These are phyloP conservation scores for Lagopus leucura DNA, from an alignment of 2,113 vertebrate species.

Conservation along the genomic window DNA sequence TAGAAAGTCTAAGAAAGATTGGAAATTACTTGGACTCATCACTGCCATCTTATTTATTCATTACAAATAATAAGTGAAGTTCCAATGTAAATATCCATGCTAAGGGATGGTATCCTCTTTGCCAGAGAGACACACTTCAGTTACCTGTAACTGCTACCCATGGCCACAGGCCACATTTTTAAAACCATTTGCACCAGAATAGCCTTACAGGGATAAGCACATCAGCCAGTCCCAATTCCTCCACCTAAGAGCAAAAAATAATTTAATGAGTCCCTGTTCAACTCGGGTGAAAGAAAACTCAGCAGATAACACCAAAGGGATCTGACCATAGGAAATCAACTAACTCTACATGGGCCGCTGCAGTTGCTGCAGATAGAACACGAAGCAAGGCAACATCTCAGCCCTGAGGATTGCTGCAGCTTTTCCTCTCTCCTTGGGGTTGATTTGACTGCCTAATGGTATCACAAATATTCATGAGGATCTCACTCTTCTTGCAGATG, in stretches of 20 bases:
- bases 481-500: neutral
- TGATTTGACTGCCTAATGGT: constrained; percentile 23
- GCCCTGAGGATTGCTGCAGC: neutral
- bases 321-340: neutral
- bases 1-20: neutral
- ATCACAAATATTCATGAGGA: constrained; percentile 34
- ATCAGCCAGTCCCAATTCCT: neutral
- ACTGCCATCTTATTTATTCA: neutral
- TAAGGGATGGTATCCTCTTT: neutral
- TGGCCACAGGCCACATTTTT: neutral
- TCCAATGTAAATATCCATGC: neutral
- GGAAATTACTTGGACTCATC: neutral
- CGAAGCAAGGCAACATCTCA: neutral
- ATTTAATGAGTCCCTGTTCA: neutral
- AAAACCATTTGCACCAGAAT: neutral
- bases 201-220: neutral
- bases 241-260: neutral
- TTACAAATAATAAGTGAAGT: neutral
- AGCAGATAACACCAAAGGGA: neutral
- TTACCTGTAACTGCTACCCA: neutral
- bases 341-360: rapidly evolving
- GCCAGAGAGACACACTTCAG: neutral
- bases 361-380: neutral
- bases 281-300: neutral
- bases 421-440: neutral